A percentile compares a stretch with the other conserved stretches of the same genome.
Evolutionary conservation across 2,113 vertebrate species (phyloP).

Genomic region (Cyprinodon variegatus): DNA sequence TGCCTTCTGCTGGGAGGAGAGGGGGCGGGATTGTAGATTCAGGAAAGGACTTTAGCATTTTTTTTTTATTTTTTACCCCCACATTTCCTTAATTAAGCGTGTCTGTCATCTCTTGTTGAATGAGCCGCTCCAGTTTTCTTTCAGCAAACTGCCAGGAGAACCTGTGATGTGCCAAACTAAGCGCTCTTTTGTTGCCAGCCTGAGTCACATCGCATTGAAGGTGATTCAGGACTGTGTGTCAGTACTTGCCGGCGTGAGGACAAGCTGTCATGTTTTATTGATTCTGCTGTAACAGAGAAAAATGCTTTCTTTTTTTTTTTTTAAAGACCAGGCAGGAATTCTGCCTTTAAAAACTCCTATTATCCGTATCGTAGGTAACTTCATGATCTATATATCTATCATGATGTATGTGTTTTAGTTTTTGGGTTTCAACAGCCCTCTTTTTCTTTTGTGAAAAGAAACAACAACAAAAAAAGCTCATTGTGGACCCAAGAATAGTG

Average conservation of each 20-base stretch:
- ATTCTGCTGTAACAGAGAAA: constrained; percentile 1
- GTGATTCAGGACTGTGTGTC: constrained; percentile 45
- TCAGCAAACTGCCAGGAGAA: constrained; percentile 23
- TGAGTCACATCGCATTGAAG: constrained; percentile 34
- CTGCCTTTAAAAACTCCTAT: not conserved
- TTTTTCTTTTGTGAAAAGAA: not conserved
- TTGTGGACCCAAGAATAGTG: not conserved
- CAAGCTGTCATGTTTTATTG: constrained; percentile 47
- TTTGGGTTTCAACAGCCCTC: not conserved
- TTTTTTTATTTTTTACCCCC: not conserved
- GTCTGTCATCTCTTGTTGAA: constrained; percentile 2
- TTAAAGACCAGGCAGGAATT: constrained; percentile 11
- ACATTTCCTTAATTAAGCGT: constrained; percentile 5
- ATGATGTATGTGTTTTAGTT: not conserved
- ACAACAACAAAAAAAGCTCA: not conserved
- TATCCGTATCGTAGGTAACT: not conserved
- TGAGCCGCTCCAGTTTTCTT: constrained; percentile 14
- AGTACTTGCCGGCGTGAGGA: constrained; percentile 35
- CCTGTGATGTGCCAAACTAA: constrained; percentile 35
- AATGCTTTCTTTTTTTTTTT: not conserved
- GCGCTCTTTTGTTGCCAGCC: constrained; percentile 30
- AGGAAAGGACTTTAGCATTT: not conserved
- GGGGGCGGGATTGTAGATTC: not conserved
- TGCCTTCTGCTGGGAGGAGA: not conserved
- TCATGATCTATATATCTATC: not conserved